A percentile compares a stretch with the other conserved stretches of the same genome.
Evolutionary conservation across 2,797 vertebrate genomes (phyloP).

Genomic region (Callimico goeldii): DNA sequence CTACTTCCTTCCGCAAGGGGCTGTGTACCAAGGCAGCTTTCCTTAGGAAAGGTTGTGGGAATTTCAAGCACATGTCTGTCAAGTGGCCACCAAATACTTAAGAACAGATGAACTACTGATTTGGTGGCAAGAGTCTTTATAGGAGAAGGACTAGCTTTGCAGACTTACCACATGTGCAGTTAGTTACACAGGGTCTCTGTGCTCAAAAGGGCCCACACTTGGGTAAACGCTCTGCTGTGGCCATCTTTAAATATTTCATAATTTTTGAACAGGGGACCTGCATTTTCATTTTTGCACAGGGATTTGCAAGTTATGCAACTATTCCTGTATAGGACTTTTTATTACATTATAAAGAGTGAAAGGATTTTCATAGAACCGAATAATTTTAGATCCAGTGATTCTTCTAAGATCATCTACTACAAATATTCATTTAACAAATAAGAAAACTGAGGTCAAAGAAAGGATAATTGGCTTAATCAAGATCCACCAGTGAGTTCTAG

Average conservation of each 20-base stretch:
- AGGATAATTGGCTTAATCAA: slow-evolving; percentile 21
- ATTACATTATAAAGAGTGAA: slow-evolving; percentile 35
- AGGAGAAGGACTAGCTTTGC: background rate
- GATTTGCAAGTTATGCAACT: slow-evolving; percentile 1
- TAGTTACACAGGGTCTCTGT: background rate
- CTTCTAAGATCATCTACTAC: slow-evolving; percentile 51
- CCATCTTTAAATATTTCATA: background rate
- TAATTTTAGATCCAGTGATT: slow-evolving; percentile 44
- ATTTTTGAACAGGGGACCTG: background rate
- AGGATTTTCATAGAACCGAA: background rate
- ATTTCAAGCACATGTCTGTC: background rate
- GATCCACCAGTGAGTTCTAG: background rate
- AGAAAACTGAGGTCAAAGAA: slow-evolving; percentile 55
- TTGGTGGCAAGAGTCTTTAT: background rate
- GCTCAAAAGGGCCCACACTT: background rate
- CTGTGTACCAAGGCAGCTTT: background rate
- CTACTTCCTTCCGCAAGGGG: background rate
- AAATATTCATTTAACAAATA: slow-evolving; percentile 55
- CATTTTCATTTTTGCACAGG: slow-evolving; percentile 9
- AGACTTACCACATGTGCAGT: background rate
- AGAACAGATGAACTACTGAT: slow-evolving; percentile 1
- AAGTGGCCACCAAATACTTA: background rate
- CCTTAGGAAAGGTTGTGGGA: background rate
- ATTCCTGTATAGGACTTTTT: background rate
- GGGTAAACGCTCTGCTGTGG: background rate